A percentile compares a stretch with the other conserved stretches of the same genome.
Conservation (phyloP, 2,113 vertebrate genomes). For the Otus sunia region DNA sequence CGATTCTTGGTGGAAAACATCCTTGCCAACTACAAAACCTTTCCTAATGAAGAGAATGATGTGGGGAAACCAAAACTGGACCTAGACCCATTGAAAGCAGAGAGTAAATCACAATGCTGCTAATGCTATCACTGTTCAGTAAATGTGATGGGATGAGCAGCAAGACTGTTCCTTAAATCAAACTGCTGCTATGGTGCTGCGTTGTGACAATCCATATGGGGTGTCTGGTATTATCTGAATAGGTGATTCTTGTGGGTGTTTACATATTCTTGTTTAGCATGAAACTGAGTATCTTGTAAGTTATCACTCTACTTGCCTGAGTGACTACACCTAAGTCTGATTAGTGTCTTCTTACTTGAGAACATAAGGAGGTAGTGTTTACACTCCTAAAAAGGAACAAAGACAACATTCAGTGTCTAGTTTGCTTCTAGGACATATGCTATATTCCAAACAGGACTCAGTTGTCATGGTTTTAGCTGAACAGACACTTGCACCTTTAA, state of each 20-base stretch:
- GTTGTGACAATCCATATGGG: not conserved
- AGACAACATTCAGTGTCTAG: not conserved
- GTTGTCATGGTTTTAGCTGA: not conserved
- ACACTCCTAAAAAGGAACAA: conserved; percentile 34
- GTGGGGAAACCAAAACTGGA: conserved; percentile 87
- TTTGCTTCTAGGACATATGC: not conserved
- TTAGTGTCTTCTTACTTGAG: not conserved
- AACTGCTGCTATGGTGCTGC: conserved; percentile 15
- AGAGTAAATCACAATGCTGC: conserved; percentile 92
- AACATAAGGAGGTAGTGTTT: conserved; percentile 52
- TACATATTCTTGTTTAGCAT: conserved; percentile 7
- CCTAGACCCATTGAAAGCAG: conserved; percentile 78
- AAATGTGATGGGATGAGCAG: not conserved
- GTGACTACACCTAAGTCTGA: not conserved
- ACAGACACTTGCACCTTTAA: conserved; percentile 17
- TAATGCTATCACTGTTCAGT: conserved; percentile 61
- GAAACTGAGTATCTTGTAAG: not conserved
- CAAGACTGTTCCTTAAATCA: conserved; percentile 27
- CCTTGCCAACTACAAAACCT: conserved; percentile 85
- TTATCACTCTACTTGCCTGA: not conserved
- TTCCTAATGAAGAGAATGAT: conserved; percentile 88
- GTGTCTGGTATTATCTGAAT: not conserved
- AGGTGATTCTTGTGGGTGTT: not conserved
- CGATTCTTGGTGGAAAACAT: conserved; percentile 95
- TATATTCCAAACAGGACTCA: not conserved